These are phyloP conservation scores for Lycaena phlaeas DNA, from an alignment of 2,888 invertebrate genomes.

Conservation along the genomic window DNA sequence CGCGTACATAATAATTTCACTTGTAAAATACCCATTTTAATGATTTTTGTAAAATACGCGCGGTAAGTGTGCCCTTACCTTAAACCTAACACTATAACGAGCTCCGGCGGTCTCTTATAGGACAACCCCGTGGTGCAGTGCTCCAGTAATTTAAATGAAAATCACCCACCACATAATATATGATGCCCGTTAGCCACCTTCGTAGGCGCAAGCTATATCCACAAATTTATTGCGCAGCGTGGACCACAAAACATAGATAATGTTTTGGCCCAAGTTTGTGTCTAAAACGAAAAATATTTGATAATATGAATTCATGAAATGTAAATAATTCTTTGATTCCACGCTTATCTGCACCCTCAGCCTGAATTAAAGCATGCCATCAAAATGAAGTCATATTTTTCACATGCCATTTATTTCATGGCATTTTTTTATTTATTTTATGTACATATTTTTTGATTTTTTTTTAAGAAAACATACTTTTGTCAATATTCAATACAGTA, in stretches of 20 bases:
- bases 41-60: background rate
- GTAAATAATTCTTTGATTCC: too few species aligned
- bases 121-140: conserved; percentile 16
- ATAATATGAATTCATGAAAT: too few species aligned
- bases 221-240: conserved; percentile 20
- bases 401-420: too few species aligned
- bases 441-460: too few species aligned
- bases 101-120: conserved; percentile 17
- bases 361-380: too few species aligned
- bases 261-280: background rate
- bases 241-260: background rate
- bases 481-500: too few species aligned
- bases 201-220: conserved; percentile 10
- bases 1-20: too few species aligned
- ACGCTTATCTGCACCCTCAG: too few species aligned
- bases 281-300: background rate
- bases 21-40: too few species aligned
- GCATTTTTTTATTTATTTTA: too few species aligned
- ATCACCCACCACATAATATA: conserved; percentile 13
- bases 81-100: conserved; percentile 17
- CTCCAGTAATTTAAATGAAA: conserved; percentile 14
- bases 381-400: too few species aligned
- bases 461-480: too few species aligned
- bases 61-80: conserved; percentile 8
- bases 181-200: conserved; percentile 2